A percentile compares a stretch with the other conserved stretches of the same genome.
phyloP scores from a whole-genome alignment of 2,888 invertebrate genomes.

The Andrena dorsata region DNA sequence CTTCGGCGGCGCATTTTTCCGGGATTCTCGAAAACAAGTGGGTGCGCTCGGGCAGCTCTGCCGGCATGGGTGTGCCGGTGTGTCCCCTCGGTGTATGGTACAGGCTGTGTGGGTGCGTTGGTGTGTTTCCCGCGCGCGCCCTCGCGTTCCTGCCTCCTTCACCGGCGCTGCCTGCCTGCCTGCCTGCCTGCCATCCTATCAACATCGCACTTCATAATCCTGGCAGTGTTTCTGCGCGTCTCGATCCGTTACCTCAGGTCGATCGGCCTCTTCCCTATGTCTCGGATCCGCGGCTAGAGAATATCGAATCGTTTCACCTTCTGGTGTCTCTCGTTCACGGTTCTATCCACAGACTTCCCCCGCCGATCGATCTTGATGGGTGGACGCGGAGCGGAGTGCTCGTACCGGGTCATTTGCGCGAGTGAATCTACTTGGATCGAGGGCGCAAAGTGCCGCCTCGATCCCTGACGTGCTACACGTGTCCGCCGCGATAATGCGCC shows the following conservation, averaged over 20 bases:
- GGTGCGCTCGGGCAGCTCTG: constrained; percentile 19
- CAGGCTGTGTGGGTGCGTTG: constrained; percentile 59
- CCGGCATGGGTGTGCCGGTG: constrained; percentile 48
- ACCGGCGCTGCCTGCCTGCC: constrained; percentile 66
- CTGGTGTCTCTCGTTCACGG: neutral
- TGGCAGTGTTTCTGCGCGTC: constrained; percentile 80
- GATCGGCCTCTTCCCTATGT: constrained; percentile 58
- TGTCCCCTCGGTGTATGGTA: constrained; percentile 49
- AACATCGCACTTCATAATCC: constrained; percentile 83
- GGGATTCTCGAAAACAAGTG: constrained; percentile 50
- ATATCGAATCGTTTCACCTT: neutral
- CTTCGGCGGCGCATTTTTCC: constrained; percentile 32
- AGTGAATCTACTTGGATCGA: neutral
- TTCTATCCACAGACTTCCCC: constrained; percentile 32
- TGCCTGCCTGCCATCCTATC: constrained; percentile 77
- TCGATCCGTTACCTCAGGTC: constrained; percentile 76
- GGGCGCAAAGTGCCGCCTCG: neutral
- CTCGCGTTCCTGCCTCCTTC: constrained; percentile 72
- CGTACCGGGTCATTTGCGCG: constrained; percentile 9
- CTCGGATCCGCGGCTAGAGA: neutral
- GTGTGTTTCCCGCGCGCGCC: constrained; percentile 69
- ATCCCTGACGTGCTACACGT: constrained; percentile 10
- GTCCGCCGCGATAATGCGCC: constrained; percentile 14
- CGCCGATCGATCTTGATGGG: constrained; percentile 20
- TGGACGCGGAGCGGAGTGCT: neutral